Evolutionary conservation across 2,113 vertebrate species (phyloP).

Genomic region (Crypturellus undulatus): DNA sequence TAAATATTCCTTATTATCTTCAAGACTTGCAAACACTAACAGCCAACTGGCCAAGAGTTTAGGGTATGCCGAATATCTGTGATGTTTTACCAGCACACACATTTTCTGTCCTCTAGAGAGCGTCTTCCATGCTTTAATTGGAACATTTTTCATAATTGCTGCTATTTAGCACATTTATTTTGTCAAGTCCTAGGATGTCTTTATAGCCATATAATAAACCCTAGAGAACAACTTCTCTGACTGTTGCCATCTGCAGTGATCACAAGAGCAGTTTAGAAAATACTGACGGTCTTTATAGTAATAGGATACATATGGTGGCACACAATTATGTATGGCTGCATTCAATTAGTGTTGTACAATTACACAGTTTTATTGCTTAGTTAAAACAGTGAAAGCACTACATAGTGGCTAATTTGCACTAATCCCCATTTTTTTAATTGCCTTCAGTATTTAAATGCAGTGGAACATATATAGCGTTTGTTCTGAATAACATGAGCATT

Average conservation of each 20-base stretch:
- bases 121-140: conserved; percentile 71
- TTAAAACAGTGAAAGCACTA: conserved; percentile 81
- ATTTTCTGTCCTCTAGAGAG: conserved; percentile 9
- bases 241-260: conserved; percentile 82
- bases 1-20: background rate
- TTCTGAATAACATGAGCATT: conserved; percentile 65
- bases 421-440: conserved; percentile 79
- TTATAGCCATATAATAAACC: conserved; percentile 82
- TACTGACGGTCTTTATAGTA: conserved; percentile 79
- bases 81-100: background rate
- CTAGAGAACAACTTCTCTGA: conserved; percentile 79
- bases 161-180: conserved; percentile 79
- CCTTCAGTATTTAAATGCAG: conserved; percentile 73
- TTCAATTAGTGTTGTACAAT: conserved; percentile 85
- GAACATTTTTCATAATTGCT: conserved; percentile 78
- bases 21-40: background rate
- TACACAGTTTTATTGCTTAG: conserved; percentile 83
- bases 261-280: conserved; percentile 78
- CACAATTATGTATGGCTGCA: conserved; percentile 79
- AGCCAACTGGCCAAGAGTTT: background rate
- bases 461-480: conserved; percentile 65
- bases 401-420: conserved; percentile 79
- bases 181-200: conserved; percentile 79
- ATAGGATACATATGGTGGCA: conserved; percentile 81
- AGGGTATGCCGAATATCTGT: background rate